Evolutionary conservation across 1,140 invertebrate genomes (phyloP).

Genomic region (Drosophila funebris): DNA sequence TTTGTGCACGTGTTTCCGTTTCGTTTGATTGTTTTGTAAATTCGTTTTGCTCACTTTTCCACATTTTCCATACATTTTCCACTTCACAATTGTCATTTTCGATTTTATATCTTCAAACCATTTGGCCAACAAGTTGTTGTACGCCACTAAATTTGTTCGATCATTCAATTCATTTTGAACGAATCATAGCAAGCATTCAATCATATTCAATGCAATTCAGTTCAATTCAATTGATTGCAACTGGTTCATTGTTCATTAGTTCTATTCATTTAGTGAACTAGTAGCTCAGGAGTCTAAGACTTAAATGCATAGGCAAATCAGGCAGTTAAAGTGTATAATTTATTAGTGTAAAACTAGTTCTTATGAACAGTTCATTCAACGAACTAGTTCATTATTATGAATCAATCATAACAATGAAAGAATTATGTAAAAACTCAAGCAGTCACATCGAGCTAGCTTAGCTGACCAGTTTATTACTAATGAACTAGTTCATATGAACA

Average conservation of each 20-base stretch:
- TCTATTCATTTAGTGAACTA: too few species aligned
- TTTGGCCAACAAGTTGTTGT: conserved; percentile 62
- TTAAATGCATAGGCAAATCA: too few species aligned
- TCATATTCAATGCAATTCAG: conserved; percentile 2
- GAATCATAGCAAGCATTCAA: background rate
- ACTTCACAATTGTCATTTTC: conserved; percentile 39
- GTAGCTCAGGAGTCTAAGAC: background rate
- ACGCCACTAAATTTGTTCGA: conserved; percentile 41
- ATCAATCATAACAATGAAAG: too few species aligned
- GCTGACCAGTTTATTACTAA: too few species aligned
- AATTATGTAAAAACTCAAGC: too few species aligned
- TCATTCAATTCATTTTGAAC: conserved; percentile 30
- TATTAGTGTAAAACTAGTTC: too few species aligned
- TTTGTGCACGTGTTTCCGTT: conserved; percentile 79
- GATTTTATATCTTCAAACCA: background rate
- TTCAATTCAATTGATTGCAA: conserved; percentile 1
- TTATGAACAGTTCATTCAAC: background rate
- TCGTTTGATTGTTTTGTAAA: conserved; percentile 81
- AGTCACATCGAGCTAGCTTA: too few species aligned
- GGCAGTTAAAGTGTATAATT: too few species aligned
- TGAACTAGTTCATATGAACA: too few species aligned
- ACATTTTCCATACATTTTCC: conserved; percentile 72
- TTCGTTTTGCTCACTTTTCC: conserved; percentile 85
- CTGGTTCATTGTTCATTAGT: too few species aligned
- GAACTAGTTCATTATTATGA: background rate